A percentile compares a stretch with the other conserved stretches of the same genome.
phyloP scores from a whole-genome alignment of 2,113 vertebrate genomes.

The Hyla sarda region DNA sequence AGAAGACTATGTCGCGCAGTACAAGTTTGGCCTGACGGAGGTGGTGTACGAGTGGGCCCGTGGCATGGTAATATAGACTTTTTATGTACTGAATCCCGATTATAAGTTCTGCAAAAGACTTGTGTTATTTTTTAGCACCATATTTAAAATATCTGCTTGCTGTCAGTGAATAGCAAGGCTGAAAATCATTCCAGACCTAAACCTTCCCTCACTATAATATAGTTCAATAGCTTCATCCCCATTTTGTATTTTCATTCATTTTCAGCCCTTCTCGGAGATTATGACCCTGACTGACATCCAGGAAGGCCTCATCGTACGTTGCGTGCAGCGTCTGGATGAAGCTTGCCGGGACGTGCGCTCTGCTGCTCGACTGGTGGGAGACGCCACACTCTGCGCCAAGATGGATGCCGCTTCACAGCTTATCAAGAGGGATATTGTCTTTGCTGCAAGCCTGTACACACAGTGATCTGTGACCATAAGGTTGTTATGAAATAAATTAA shows the following conservation, averaged over 20 bases:
- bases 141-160: no score
- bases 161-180: no score
- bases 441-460: constrained; percentile 91
- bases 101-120: no score
- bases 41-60: constrained; percentile 94
- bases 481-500: neutral
- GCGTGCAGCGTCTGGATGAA: constrained; percentile 91
- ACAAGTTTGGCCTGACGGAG: constrained; percentile 90
- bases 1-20: constrained; percentile 89
- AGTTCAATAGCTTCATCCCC: neutral
- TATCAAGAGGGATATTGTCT: constrained; percentile 91
- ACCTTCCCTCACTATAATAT: no score
- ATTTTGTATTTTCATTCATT: neutral
- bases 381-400: constrained; percentile 88
- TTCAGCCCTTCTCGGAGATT: constrained; percentile 87
- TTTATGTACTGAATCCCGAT: no score
- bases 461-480: constrained; percentile 72
- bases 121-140: no score
- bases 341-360: constrained; percentile 88
- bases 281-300: constrained; percentile 88
- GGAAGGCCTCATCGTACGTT: constrained; percentile 90
- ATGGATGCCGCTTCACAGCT: constrained; percentile 88
- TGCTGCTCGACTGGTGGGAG: constrained; percentile 87
- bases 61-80: constrained; percentile 82
- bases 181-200: no score